Percentiles rank a stretch among this genome's conserved stretches.
phyloP scores from a whole-genome alignment of 2,113 vertebrate species.

The Nestor notabilis region DNA sequence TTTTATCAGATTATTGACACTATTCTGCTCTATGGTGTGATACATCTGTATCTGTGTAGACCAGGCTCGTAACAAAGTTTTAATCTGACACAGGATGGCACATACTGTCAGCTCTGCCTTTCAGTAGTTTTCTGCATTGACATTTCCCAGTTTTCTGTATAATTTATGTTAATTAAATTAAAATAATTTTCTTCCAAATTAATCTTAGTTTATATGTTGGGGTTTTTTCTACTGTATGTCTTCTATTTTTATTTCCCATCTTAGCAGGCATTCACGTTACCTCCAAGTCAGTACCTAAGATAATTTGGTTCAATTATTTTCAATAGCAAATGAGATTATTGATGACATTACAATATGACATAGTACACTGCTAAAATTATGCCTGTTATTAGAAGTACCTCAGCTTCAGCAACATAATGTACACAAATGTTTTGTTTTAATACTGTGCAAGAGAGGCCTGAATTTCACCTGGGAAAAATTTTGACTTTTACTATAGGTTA shows the following conservation, averaged over 20 bases:
- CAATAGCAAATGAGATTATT: not conserved
- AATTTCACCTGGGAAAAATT: not conserved
- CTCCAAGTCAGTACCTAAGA: not conserved
- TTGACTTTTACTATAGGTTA: not conserved
- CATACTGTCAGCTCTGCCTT: not conserved
- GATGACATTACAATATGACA: not conserved
- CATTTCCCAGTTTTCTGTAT: not conserved
- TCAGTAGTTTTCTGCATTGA: not conserved
- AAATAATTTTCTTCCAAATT: not conserved
- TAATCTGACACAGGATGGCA: not conserved
- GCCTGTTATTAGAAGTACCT: not conserved
- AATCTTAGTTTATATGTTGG: not conserved
- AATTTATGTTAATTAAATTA: not conserved
- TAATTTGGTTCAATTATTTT: not conserved
- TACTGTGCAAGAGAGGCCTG: not conserved
- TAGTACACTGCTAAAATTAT: not conserved
- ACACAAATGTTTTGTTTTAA: not conserved
- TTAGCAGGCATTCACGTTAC: not conserved
- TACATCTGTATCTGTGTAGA: not conserved
- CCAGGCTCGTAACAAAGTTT: not conserved
- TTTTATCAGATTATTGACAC: not conserved
- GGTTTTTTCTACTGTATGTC: not conserved
- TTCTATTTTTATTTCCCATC: not conserved
- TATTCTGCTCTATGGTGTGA: not conserved
- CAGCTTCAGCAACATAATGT: not conserved